A percentile compares a stretch with the other conserved stretches of the same genome.
Conservation (phyloP, 2,797 vertebrate genomes). For the Enteromius paludinosus region DNA sequence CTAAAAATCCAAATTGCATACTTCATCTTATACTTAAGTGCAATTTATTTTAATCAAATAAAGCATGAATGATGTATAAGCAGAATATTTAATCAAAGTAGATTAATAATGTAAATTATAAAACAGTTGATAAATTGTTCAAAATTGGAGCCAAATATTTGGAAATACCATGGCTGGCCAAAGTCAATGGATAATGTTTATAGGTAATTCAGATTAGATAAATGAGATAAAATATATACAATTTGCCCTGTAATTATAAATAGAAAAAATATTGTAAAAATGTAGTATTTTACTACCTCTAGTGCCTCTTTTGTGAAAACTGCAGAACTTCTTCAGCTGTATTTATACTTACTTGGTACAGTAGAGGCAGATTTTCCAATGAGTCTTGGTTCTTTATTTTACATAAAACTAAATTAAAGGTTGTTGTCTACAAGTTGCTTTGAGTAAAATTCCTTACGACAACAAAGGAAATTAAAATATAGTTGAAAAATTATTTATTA, state of each 20-base stretch:
- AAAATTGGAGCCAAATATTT: not conserved
- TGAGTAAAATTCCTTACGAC: not conserved
- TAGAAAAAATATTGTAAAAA: too few relatives aligned
- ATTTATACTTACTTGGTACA: too few relatives aligned
- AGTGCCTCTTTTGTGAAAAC: too few relatives aligned
- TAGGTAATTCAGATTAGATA: too few relatives aligned
- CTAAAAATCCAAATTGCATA: not conserved
- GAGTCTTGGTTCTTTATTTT: not conserved
- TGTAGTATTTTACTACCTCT: not conserved
- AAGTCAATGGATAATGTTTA: not conserved
- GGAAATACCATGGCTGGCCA: too few relatives aligned
- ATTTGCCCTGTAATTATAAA: not conserved
- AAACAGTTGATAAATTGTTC: not conserved
- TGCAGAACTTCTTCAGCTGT: too few relatives aligned
- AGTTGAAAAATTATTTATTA: not conserved
- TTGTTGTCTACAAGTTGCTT: not conserved
- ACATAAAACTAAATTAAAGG: not conserved
- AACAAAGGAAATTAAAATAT: not conserved
- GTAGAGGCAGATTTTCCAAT: not conserved
- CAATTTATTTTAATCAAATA: not conserved
- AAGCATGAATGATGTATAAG: not conserved
- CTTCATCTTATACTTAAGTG: too few relatives aligned
- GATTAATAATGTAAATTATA: not conserved
- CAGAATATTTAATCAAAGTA: not conserved
- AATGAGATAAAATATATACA: not conserved